Evolutionary conservation across 2,888 invertebrate genomes (phyloP).

Genomic region (Euplagia quadripunctaria): DNA sequence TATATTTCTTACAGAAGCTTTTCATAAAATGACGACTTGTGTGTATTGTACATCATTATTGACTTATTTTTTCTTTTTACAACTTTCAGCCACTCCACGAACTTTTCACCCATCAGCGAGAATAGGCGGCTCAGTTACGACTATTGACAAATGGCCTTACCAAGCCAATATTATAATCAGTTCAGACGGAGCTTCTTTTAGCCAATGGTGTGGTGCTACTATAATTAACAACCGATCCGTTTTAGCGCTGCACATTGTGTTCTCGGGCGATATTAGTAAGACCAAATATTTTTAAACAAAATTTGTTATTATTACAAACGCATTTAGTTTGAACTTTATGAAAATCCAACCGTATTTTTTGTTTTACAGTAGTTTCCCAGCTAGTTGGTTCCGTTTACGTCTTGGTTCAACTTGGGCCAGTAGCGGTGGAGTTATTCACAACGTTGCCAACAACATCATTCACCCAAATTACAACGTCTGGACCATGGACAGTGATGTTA

Average conservation of each 20-base stretch:
- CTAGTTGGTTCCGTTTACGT: slow-evolving; percentile 14
- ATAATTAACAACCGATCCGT: slow-evolving; percentile 59
- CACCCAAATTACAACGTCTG: slow-evolving; percentile 50
- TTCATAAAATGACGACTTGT: background rate
- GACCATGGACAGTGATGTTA: slow-evolving; percentile 23
- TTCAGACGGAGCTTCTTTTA: slow-evolving; percentile 23
- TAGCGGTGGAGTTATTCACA: slow-evolving; percentile 55
- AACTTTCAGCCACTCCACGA: background rate
- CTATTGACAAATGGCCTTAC: background rate
- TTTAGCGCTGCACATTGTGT: slow-evolving; percentile 64
- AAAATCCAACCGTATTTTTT: no score
- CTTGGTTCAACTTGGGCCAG: slow-evolving; percentile 56
- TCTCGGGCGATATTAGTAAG: background rate
- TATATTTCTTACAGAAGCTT: background rate
- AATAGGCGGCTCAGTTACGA: background rate
- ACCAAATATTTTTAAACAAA: background rate
- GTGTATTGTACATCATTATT: background rate
- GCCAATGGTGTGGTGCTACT: slow-evolving; percentile 56
- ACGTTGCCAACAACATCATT: slow-evolving; percentile 31
- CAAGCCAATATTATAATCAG: slow-evolving; percentile 47
- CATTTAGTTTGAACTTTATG: no score
- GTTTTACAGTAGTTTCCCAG: background rate
- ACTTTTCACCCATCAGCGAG: background rate
- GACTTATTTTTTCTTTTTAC: background rate
- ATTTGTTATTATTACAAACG: background rate